Evolutionary conservation across 2,888 invertebrate species (phyloP).

Genomic region (Perdita meconis): DNA sequence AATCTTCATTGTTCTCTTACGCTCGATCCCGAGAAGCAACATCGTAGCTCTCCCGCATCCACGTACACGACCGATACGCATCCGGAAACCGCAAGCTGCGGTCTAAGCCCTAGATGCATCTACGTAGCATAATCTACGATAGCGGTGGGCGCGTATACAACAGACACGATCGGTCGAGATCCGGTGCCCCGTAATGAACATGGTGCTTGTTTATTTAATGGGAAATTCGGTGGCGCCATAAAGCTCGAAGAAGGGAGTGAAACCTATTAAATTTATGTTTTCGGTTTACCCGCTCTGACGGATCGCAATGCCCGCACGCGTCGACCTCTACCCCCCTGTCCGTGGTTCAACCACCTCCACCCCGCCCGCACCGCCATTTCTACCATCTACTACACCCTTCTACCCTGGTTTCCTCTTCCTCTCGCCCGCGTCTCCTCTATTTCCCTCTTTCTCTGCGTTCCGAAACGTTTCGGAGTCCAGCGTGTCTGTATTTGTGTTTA

Average conservation of each 20-base stretch:
- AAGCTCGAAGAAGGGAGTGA: constrained; percentile 82
- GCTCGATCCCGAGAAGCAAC: constrained; percentile 34
- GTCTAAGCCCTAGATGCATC: constrained; percentile 80
- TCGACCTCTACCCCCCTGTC: constrained; percentile 70
- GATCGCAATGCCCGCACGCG: constrained; percentile 82
- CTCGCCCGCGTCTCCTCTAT: constrained; percentile 16
- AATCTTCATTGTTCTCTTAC: constrained; percentile 47
- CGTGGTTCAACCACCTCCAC: constrained; percentile 58
- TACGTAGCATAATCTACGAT: constrained; percentile 70
- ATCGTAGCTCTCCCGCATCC: constrained; percentile 32
- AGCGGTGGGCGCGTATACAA: constrained; percentile 66
- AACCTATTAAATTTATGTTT: constrained; percentile 84
- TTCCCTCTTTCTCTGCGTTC: constrained; percentile 19
- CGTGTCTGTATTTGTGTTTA: constrained; percentile 70
- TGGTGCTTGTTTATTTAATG: constrained; percentile 84
- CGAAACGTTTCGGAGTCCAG: constrained; percentile 36
- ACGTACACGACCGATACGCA: constrained; percentile 53
- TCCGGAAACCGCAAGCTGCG: constrained; percentile 74
- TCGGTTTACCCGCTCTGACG: constrained; percentile 84
- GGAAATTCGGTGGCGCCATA: constrained; percentile 84
- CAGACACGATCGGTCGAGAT: constrained; percentile 66
- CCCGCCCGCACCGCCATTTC: constrained; percentile 55
- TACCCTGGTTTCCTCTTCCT: constrained; percentile 24
- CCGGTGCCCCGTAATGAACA: constrained; percentile 80
- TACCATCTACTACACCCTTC: constrained; percentile 56